These are phyloP conservation scores for Ceratina calcarata DNA, from an alignment of 1,140 invertebrate species.

Conservation along the genomic window DNA sequence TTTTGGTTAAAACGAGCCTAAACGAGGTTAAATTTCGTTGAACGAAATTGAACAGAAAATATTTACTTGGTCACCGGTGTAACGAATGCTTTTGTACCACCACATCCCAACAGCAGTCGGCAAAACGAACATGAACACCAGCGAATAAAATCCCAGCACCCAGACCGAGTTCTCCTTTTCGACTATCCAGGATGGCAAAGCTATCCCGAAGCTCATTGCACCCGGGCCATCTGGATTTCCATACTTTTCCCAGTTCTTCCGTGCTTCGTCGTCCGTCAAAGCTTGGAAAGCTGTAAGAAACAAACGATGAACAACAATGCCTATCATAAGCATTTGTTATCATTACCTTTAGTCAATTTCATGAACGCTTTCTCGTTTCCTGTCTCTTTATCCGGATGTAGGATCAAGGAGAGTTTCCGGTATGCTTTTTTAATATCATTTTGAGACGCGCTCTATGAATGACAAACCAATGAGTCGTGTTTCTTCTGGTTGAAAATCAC, in stretches of 20 bases:
- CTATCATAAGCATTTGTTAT: slow-evolving; percentile 28
- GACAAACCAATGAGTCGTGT: slow-evolving; percentile 18
- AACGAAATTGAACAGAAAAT: not conserved
- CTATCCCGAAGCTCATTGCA: slow-evolving; percentile 99
- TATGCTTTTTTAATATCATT: slow-evolving; percentile 97
- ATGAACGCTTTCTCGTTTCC: slow-evolving; percentile 99
- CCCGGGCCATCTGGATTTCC: slow-evolving; percentile 99
- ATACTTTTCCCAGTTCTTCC: slow-evolving; percentile 99
- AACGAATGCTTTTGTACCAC: slow-evolving; percentile 99
- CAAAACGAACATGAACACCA: slow-evolving; percentile 98
- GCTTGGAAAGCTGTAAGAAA: slow-evolving; percentile 84
- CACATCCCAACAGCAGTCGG: slow-evolving; percentile 97
- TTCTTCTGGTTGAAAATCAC: not conserved
- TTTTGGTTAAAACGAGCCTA: not conserved
- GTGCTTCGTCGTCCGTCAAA: slow-evolving; percentile 97
- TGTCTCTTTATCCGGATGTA: slow-evolving; percentile 98
- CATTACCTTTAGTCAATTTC: slow-evolving; percentile 97
- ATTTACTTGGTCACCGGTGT: slow-evolving; percentile 93
- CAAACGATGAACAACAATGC: not conserved
- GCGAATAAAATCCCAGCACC: slow-evolving; percentile 96
- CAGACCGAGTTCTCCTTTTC: slow-evolving; percentile 99
- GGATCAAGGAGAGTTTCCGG: slow-evolving; percentile 93
- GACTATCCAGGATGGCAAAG: slow-evolving; percentile 99
- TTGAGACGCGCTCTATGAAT: slow-evolving; percentile 88
- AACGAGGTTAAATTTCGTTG: no score